Percentiles rank a stretch among this genome's conserved stretches.
These are phyloP conservation scores for Drosophila merina DNA, from an alignment of 2,888 invertebrate genomes.

Conservation along the genomic window DNA sequence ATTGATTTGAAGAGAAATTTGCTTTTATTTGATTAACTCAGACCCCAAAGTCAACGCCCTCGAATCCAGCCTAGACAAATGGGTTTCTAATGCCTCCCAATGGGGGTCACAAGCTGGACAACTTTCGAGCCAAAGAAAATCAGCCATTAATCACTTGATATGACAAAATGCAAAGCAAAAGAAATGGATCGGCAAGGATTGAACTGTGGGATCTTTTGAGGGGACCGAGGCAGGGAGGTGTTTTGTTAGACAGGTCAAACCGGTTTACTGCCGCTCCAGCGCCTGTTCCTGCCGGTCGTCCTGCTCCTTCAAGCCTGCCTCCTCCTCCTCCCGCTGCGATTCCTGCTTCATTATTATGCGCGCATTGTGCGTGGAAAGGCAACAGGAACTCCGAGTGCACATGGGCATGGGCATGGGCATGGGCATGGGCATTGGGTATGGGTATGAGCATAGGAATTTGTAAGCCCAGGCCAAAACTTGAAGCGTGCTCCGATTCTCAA, in stretches of 20 bases:
- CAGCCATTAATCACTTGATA: constrained; percentile 69
- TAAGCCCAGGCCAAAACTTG: constrained; percentile 48
- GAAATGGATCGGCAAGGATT: constrained; percentile 23
- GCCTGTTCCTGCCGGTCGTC: constrained; percentile 30
- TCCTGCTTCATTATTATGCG: constrained; percentile 70
- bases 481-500: constrained; percentile 79
- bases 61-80: constrained; percentile 51
- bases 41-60: constrained; percentile 3
- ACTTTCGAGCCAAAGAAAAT: constrained; percentile 46
- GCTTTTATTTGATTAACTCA: constrained; percentile 30
- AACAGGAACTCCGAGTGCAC: constrained; percentile 65
- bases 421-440: constrained; percentile 3
- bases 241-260: constrained; percentile 42
- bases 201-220: background rate
- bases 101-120: constrained; percentile 31
- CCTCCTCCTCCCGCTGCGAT: constrained; percentile 7
- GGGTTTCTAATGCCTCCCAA: constrained; percentile 67
- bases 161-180: constrained; percentile 69
- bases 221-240: background rate
- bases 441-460: constrained; percentile 67
- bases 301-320: constrained; percentile 1
- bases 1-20: background rate
- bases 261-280: constrained; percentile 43
- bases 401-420: constrained; percentile 24
- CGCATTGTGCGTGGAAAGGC: constrained; percentile 75